Base-by-base conservation (phyloP, 2,113 vertebrate genomes). In the Pelecanoides urinatrix region DNA sequence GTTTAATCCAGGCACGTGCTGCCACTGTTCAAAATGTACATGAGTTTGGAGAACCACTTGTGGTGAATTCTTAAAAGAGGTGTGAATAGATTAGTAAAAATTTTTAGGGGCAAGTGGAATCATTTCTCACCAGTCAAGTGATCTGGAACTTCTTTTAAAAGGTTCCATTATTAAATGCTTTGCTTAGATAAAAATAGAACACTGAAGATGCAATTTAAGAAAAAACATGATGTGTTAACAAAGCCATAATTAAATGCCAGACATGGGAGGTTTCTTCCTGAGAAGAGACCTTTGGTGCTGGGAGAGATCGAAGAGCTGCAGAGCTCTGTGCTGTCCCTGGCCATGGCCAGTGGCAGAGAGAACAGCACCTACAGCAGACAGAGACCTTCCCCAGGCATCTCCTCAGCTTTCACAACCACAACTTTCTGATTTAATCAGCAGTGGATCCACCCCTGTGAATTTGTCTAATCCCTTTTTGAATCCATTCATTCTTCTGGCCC, bases 261-360 rank as follows among this genome's bases (percentile, higher is more conserved):
- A 34, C 7, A 12, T 45, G 22, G 23, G 4, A 71, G 22, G 2
- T 55, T 47, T 59, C 40, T 68, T 85, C 22, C 30, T 10, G 7
- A 14, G 45, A 55, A 55, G 53, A 61, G 21, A 47, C 4, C 25
- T 56, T 21, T 34, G 42, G 9, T 66, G 10, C 61, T 79, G 40
- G 14, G 25, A n/a, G 38, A 55, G 32, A 44, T 5, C 1, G 2
- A 47, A 23, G 1, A 29, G 38, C n/a, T 11, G 8, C 2, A 0
- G 6, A 89, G 52, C 40, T 61, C 44, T 1, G 0, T 0, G 0
- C 8, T 81, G 59, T 61, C 66, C 36, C 32, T 32, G 67, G 16
- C 42, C 2, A 0, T 14, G 27, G 34, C 20, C n/a, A 22, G 45
- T 21, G 11, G 45, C 55, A 65, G 45, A 76, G 32, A 29, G 32